phyloP scores from a whole-genome alignment of 2,888 invertebrate species.

The Argyresthia goedartella region DNA sequence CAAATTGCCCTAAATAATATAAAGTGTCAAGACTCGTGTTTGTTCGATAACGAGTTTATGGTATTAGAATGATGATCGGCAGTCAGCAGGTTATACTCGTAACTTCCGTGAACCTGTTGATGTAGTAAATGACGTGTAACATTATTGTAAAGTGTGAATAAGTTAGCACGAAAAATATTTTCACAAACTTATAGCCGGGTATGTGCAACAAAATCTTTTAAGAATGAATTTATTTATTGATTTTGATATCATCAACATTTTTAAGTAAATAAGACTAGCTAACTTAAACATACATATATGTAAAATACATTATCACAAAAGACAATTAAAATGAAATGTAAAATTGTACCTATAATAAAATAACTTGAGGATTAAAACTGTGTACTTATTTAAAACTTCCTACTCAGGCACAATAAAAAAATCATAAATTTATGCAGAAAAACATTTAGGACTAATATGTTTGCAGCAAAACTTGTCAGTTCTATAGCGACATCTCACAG shows the following conservation, averaged over 20 bases:
- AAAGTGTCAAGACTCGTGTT: no score
- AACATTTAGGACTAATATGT: background rate
- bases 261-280: no score
- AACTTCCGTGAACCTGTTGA: no score
- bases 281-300: no score
- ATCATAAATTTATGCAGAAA: background rate
- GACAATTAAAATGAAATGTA: background rate
- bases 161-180: background rate
- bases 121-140: background rate
- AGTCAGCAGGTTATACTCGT: no score
- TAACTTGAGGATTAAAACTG: background rate
- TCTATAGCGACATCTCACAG: constrained; percentile 24
- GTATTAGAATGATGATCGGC: no score
- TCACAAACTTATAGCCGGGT: background rate
- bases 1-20: constrained; percentile 19
- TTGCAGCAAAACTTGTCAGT: background rate
- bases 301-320: no score
- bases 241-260: no score
- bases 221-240: no score
- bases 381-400: background rate
- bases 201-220: no score
- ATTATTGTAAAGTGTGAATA: background rate
- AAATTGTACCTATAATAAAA: background rate
- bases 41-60: no score
- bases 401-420: background rate